Evolutionary conservation across 2,113 vertebrate species (phyloP), one percentile per base, ranked within the genome.

Genomic region (Trichomycterus rosablanca): DNA sequence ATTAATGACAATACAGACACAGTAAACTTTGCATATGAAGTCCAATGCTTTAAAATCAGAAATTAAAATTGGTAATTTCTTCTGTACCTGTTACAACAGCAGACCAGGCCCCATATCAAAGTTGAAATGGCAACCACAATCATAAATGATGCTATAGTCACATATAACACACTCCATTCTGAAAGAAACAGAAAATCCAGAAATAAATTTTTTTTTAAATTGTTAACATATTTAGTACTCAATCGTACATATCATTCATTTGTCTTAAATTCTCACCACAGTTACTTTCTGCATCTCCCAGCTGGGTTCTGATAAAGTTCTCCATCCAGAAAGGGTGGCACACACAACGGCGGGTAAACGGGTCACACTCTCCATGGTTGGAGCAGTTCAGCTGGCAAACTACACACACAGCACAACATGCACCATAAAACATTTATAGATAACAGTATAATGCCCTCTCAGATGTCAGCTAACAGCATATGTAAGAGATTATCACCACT

Each of bases 301-400:
- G 81, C 76, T 92, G 90, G 63, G 84, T 83, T 75, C 86, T 84
- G 81, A 99, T 76, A 74, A 98, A 92, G 76, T 99, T 98, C 87
- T 99, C 93, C 95, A 99, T 99, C 95, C 95, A 99, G 76, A 99
- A 99, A 0, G 94, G 93, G 51, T 95, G 93, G 3, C 95, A 98
- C 76, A 97, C 55, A 0, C 95, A 99, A 40, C 91, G 87, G 20
- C 93, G 92, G 24, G 93, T 96, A 82, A 94, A 94, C 0, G 93
- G 88, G 71, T 99, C 89, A 0, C 96, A 99, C 67, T 89, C 92
- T 0, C 96, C 96, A 0, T 98, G 96, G 65, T 90, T 78, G 0
- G 96, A 99, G 80, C 96, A 99, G 87, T 95, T 95, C 63, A 98
- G 70, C 84, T 99, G 96, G 76, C 95, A 99, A 0, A 94, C 96